Conservation (phyloP, 2,888 invertebrate genomes). For the Myathropa florea region DNA sequence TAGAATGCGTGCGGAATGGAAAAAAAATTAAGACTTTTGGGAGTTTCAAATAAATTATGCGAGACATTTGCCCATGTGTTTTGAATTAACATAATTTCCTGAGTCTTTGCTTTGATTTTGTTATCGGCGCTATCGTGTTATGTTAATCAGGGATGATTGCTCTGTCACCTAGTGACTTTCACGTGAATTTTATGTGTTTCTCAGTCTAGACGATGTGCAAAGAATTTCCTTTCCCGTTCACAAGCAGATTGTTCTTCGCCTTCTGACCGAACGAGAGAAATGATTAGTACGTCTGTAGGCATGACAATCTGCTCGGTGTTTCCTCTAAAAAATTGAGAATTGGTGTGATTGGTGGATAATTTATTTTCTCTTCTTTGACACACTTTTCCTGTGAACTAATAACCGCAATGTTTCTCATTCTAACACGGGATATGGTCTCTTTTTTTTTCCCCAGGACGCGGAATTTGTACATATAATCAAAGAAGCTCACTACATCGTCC, state of each 20-base stretch:
- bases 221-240: neutral
- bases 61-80: neutral
- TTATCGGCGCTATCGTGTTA: neutral
- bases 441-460: constrained; percentile 81
- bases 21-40: neutral
- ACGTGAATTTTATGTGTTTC: neutral
- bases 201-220: neutral
- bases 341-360: too few relatives aligned
- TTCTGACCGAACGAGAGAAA: too few relatives aligned
- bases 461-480: constrained; percentile 83
- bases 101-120: neutral
- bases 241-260: neutral
- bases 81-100: neutral
- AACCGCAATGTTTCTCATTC: too few relatives aligned
- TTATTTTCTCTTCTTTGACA: too few relatives aligned
- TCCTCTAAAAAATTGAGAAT: too few relatives aligned
- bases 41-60: neutral
- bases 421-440: too few relatives aligned
- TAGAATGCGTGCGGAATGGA: neutral
- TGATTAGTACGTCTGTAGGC: too few relatives aligned
- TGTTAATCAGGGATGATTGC: neutral
- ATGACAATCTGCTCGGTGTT: too few relatives aligned
- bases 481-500: constrained; percentile 83
- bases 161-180: neutral
- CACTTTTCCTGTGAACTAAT: too few relatives aligned